A percentile compares a stretch with the other conserved stretches of the same genome.
Conservation (phyloP, 23 tunicate genomes). For the Trididemnum miniatum region DNA sequence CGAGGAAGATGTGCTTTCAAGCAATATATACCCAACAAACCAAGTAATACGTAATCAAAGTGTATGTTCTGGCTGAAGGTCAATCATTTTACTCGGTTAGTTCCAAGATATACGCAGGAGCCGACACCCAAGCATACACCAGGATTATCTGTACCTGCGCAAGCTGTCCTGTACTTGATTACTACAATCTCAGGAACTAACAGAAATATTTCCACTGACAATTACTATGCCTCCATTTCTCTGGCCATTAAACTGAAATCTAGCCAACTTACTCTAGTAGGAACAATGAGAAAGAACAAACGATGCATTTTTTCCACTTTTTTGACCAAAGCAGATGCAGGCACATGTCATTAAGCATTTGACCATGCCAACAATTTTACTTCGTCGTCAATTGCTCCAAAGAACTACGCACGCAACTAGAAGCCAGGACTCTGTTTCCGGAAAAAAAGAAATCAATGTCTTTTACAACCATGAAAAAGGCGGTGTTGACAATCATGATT, state of each 20-base stretch:
- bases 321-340: slow-evolving; percentile 9
- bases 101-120: slow-evolving; percentile 23
- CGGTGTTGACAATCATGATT: slow-evolving; percentile 13
- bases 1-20: slow-evolving; percentile 27
- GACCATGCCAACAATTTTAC: not conserved
- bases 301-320: not conserved
- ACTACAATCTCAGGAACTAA: not conserved
- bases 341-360: slow-evolving; percentile 2
- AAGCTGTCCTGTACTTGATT: slow-evolving; percentile 13
- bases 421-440: slow-evolving; percentile 3
- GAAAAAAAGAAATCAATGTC: slow-evolving; percentile 18
- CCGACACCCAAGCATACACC: slow-evolving; percentile 23
- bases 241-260: slow-evolving; percentile 1
- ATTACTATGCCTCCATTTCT: slow-evolving; percentile 14
- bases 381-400: slow-evolving; percentile 1
- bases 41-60: slow-evolving; percentile 25
- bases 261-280: slow-evolving; percentile 11
- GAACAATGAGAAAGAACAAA: slow-evolving; percentile 19
- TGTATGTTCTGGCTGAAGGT: slow-evolving; percentile 20
- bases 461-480: slow-evolving; percentile 26
- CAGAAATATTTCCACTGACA: slow-evolving; percentile 12
- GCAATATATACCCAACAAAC: slow-evolving; percentile 31
- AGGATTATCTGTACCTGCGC: slow-evolving; percentile 3
- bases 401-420: slow-evolving; percentile 10
- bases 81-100: slow-evolving; percentile 24